phyloP scores from a whole-genome alignment of 1,140 invertebrate species.

The Drosophila tani region DNA sequence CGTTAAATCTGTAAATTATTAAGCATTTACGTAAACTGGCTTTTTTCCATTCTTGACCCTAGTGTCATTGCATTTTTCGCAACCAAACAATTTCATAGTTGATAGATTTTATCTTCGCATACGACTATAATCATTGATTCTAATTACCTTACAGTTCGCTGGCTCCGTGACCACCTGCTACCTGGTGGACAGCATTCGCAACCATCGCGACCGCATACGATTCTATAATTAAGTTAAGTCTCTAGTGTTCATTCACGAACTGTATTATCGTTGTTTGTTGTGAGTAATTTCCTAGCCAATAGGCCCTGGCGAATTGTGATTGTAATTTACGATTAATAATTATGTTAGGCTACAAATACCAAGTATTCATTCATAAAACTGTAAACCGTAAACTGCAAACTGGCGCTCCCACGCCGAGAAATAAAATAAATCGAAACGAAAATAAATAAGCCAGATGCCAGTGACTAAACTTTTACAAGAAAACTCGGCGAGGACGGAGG shows the following conservation, averaged over 20 bases:
- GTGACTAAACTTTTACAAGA: constrained; percentile 63
- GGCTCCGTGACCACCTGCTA: constrained; percentile 76
- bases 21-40: too few relatives aligned
- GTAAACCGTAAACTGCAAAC: constrained; percentile 67
- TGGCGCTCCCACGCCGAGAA: constrained; percentile 52
- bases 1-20: background rate
- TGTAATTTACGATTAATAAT: constrained; percentile 51
- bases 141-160: constrained; percentile 58
- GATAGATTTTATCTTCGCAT: background rate
- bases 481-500: constrained; percentile 34
- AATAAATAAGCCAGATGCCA: constrained; percentile 58
- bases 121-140: background rate
- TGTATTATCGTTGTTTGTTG: constrained; percentile 54
- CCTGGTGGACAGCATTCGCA: constrained; percentile 79
- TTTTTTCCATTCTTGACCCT: constrained; percentile 1
- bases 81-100: background rate
- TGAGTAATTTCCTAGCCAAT: constrained; percentile 43
- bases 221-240: constrained; percentile 70
- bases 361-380: constrained; percentile 73
- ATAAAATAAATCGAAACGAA: constrained; percentile 28
- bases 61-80: background rate
- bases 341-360: constrained; percentile 44
- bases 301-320: constrained; percentile 62
- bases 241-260: constrained; percentile 26
- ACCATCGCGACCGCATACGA: constrained; percentile 76